Conservation (phyloP, 2,888 invertebrate genomes). For the Caenorhabditis imperialis region DNA sequence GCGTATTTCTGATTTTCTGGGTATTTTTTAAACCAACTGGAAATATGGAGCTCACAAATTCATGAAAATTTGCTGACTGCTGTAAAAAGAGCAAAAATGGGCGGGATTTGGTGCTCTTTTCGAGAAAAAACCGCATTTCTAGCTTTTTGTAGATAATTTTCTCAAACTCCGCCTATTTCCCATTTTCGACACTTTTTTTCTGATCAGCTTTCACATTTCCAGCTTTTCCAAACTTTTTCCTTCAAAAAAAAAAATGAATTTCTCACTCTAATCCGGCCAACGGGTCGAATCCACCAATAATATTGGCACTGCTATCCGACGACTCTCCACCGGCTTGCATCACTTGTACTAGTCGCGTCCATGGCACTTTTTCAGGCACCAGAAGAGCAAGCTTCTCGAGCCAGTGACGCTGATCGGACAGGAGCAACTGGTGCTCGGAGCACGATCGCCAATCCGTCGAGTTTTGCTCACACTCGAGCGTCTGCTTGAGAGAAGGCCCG, state of each 20-base stretch:
- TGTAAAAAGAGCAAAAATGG: no score
- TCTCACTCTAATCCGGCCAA: conserved; percentile 16
- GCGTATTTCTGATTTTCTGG: no score
- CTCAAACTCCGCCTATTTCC: neutral
- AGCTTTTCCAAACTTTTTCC: no score
- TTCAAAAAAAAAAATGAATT: no score
- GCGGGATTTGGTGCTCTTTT: no score
- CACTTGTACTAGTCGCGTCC: conserved; percentile 47
- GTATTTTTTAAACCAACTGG: no score
- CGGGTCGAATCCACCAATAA: neutral
- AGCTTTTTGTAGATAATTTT: no score
- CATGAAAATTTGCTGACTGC: no score
- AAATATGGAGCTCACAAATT: no score
- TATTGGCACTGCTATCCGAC: neutral
- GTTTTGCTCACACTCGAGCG: conserved; percentile 57
- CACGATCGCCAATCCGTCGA: conserved; percentile 56
- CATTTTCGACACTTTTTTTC: no score
- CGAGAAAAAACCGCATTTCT: no score
- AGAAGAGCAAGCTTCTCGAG: conserved; percentile 56
- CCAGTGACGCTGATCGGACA: conserved; percentile 64
- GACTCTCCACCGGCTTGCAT: conserved; percentile 12
- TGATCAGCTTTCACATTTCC: no score
- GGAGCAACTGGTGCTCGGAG: conserved; percentile 59
- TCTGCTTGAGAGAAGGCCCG: conserved; percentile 62
- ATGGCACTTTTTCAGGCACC: conserved; percentile 55